A percentile compares a stretch with the other conserved stretches of the same genome.
phyloP scores from a whole-genome alignment of 2,888 invertebrate genomes.

The Hirudinaria manillensis region DNA sequence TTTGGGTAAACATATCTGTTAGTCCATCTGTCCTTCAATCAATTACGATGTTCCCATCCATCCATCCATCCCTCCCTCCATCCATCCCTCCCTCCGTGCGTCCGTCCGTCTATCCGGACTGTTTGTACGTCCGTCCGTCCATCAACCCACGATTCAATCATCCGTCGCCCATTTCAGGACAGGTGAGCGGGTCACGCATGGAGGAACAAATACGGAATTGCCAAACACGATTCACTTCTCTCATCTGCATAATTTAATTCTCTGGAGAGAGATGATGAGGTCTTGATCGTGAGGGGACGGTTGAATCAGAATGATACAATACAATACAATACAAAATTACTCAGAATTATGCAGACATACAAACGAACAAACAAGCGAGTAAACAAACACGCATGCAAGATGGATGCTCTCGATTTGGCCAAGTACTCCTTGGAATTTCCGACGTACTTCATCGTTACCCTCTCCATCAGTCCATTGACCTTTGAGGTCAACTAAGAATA shows the following conservation, averaged over 20 bases:
- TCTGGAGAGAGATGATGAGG: too few relatives aligned
- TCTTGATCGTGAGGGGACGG: too few relatives aligned
- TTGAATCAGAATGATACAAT: too few relatives aligned
- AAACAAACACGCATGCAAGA: too few relatives aligned
- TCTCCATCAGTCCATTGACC: too few relatives aligned
- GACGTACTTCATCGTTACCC: too few relatives aligned
- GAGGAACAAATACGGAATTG: neutral
- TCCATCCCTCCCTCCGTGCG: neutral
- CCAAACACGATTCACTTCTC: neutral
- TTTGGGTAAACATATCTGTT: neutral
- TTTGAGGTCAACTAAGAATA: too few relatives aligned
- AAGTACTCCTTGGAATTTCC: too few relatives aligned
- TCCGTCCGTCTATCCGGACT: neutral
- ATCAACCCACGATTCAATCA: neutral
- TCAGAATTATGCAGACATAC: too few relatives aligned
- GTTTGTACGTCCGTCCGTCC: neutral
- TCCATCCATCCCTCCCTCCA: constrained; percentile 8
- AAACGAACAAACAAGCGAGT: too few relatives aligned
- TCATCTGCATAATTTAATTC: neutral
- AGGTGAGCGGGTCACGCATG: neutral
- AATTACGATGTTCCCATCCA: neutral
- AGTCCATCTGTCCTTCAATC: neutral
- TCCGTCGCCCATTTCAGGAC: neutral
- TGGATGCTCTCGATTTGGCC: too few relatives aligned
- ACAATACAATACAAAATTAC: too few relatives aligned